These are phyloP conservation scores for Teleogryllus occipitalis DNA, from an alignment of 1,140 invertebrate genomes.

Conservation along the genomic window DNA sequence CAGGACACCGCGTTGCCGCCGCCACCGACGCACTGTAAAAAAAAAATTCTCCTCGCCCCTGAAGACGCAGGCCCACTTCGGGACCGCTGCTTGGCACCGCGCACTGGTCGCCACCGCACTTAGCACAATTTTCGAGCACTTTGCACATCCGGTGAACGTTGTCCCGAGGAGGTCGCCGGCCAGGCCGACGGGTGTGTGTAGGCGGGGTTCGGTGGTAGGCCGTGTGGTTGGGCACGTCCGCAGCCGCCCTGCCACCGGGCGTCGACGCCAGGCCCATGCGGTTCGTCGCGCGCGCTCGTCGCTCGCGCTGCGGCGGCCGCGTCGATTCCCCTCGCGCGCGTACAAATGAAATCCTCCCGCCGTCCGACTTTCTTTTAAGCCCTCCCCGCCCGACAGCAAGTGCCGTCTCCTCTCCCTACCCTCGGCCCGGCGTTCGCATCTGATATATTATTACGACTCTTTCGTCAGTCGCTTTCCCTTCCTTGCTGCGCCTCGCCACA, in stretches of 20 bases:
- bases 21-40: neutral
- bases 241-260: too few relatives aligned
- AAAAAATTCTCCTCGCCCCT: neutral
- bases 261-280: too few relatives aligned
- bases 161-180: neutral
- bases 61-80: too few relatives aligned
- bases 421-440: neutral
- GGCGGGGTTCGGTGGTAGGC: too few relatives aligned
- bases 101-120: neutral
- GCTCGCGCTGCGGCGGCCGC: too few relatives aligned
- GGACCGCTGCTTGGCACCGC: neutral
- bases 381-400: neutral
- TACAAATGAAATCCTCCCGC: neutral
- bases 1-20: neutral
- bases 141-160: neutral
- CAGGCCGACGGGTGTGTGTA: too few relatives aligned
- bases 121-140: neutral
- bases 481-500: neutral
- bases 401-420: neutral
- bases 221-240: too few relatives aligned
- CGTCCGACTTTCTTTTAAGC: constrained; percentile 1
- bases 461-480: neutral
- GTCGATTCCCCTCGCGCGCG: neutral
- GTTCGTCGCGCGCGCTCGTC: too few relatives aligned
- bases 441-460: neutral